Base-by-base conservation (phyloP, 2,888 invertebrate species). In the Selenia dentaria region DNA sequence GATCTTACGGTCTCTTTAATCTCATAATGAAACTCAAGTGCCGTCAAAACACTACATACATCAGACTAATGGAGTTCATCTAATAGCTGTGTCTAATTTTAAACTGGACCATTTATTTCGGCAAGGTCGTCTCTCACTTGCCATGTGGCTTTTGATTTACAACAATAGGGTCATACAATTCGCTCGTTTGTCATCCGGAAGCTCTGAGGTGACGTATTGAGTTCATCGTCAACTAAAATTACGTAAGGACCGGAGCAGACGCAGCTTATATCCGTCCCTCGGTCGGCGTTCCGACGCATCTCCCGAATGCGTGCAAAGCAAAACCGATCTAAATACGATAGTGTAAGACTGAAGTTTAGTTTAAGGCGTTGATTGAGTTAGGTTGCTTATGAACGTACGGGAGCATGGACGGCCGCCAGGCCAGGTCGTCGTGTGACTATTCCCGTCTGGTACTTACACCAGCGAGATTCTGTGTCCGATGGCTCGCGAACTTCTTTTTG, bases 361-460 rank as follows among this genome's bases (percentile, higher is more conserved):
- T 57, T 65, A 66, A 62, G 64, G 60, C 42, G 59, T 55, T 59
- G 57, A 57, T 65, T 56, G 67, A 68, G 74, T 78, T 79, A 67
- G 61, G 76, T 77, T 46, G 65, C 75, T 71, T 75, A 64, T 60
- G 58, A 62, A 57, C 59, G 63, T 56, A 57, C 56, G 60, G 54
- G 52, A 54, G 69, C 67, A 86, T 90, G 89, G 89, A 85, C 83
- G 77, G 64, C 67, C 70, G 89, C 89, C 89, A 89, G 85, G 89
- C 88, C 89, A 83, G 89, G 88, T 64, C 71, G 72, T 70, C 81
- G 77, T 79, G 84, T 68, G 87, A 86, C 89, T 90, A 90, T 90
- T 90, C 89, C 89, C 88, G 89, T 87, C 89, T 85, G 76, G 78
- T 79, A 70, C 67, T n/a, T n/a, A n/a, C n/a, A n/a, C n/a, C n/a